Evolutionary conservation across 2,888 invertebrate genomes (phyloP), one percentile per base, ranked within the genome.

Genomic region (Eurois occulta): DNA sequence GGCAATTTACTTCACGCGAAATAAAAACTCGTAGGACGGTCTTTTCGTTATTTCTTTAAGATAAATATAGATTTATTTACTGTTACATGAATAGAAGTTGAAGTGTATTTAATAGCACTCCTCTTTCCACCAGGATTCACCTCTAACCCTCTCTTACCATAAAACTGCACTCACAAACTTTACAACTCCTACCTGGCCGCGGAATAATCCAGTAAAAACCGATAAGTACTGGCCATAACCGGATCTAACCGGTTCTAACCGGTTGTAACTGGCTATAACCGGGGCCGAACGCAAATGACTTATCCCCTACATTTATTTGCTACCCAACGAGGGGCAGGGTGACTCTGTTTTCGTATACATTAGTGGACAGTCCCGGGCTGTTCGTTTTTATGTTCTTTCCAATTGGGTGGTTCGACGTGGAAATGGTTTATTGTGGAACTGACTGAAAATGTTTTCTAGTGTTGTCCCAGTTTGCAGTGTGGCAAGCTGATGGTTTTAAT

Each of bases 271-370:
- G 72, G 81, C 70, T 84, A 85, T 81, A 75, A 75, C 74, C 65
- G 80, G 79, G 80, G 80, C 78, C 75, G 71, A 81, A 87, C 85
- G 90, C 86, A 90, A 91, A 92, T 92, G 91, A 93, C 91, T 92
- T 91, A 89, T 89, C 88, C 89, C 86, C 70, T 78, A 86, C 88
- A 90, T 91, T 88, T 85, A 86, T 85, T 85, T 88, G 89, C 86
- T 86, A 83, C 83, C 85, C 85, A 85, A 84, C 83, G 84, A 78
- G 76, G 68, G 70, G 65, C 86, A 81, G 87, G 91, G 91, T 91
- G 88, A 77, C 91, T 72, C 78, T 70, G 72, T 76, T 81, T 80
- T 64, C 32, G 66, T n/a, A n/a, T 13, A 76, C 77, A 76, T 80
- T 82, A 81, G 72, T 81, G 75, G 75, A 84, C 28, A 62, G 60